Evolutionary conservation across 2,888 invertebrate species (phyloP), one percentile per base, ranked within the genome.

Genomic region (Timema cristinae): DNA sequence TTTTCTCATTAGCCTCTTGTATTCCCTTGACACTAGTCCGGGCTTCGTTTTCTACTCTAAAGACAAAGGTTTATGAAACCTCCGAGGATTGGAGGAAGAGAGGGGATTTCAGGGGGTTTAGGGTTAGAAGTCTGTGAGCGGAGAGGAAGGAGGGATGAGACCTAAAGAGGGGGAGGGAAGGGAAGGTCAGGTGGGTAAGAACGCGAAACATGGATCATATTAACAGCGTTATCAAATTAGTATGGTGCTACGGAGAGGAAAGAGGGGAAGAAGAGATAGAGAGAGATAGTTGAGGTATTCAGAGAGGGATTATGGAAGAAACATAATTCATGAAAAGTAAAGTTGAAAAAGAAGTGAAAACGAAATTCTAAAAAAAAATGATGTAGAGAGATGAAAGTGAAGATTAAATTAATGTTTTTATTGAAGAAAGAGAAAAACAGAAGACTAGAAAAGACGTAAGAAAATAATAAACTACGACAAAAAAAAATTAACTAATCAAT

Each of bases 211-310:
- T 71, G 68, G 73, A 69, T 73, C 73, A 73, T 71, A 50, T 69
- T 71, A 71, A 73, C 71, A 68, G 69, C 50, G 47, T 71, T 71
- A 73, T 73, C 73, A 67, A 71, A 73, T 73, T 73, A 73, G 16
- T 50, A 51, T 16, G 54, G 32, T 32, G 32, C 47, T 63, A 48
- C 11, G 11, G 11, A 16, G 50, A 50, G 67, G 50, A 50, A 50
- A 50, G 32, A 32, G 67, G 7, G 49, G n/a, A 13, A 5, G 11
- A 0, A 32, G 32, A 32, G 66, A 47, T 7, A 13, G 67, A 13
- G 67, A 5, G 48, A 32, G 11, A 47, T 32, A 32, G 32, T 32
- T 32, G 32, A 32, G 32, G 32, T 32, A 77, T 63, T 16, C 47
- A 48, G 63, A 63, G n/a, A 48, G 63, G 63, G n/a, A 63, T 63